Evolutionary conservation across 2,888 invertebrate species (phyloP), one percentile per base, ranked within the genome.

Genomic region (Cantharis nigra): DNA sequence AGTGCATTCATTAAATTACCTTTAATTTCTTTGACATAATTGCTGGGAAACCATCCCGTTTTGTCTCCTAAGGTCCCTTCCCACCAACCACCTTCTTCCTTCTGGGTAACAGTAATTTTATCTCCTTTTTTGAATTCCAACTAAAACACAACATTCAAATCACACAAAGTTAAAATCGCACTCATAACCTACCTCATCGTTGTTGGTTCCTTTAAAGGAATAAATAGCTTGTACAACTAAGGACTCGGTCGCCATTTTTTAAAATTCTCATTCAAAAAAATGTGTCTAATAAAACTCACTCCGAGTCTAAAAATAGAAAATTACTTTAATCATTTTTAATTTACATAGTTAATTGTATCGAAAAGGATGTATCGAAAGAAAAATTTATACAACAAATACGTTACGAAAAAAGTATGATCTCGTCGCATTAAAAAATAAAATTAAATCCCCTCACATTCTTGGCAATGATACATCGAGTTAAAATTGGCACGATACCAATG

Each of bases 71-170:
- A 90, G 9, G 98, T 99, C 13, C 99, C 99, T 90, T 99, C 99
- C 99, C 99, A 99, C 99, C 99, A 99, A 65, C 98, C 98, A 74
- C 98, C 99, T 85, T 98, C 98, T 85, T 97, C 95, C 77, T 93
- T 93, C 89, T 99, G 99, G 33, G 98, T 98, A 76, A 99, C 95
- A 62, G 97, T 97, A 83, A 99, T 98, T 82, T 98, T 91, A 89
- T 99, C 99, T 73, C 98, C 97, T 89, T 98, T 98, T 85, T 94
- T 94, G 89, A 99, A 98, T 87, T 96, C 96, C 82, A 99, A 89
- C 95, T 95, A 87, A 77, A 20, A 49, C 13, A 72, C 69, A 33
- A 62, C 10, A 62, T 70, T 14, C 11, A 11, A 28, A 20, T 33
- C 14, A n/a, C 13, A 69, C 10, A 69, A 69, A 5, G 14, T 69